Evolutionary conservation across 2,113 vertebrate genomes (phyloP).

Genomic region (Cololabis saira): DNA sequence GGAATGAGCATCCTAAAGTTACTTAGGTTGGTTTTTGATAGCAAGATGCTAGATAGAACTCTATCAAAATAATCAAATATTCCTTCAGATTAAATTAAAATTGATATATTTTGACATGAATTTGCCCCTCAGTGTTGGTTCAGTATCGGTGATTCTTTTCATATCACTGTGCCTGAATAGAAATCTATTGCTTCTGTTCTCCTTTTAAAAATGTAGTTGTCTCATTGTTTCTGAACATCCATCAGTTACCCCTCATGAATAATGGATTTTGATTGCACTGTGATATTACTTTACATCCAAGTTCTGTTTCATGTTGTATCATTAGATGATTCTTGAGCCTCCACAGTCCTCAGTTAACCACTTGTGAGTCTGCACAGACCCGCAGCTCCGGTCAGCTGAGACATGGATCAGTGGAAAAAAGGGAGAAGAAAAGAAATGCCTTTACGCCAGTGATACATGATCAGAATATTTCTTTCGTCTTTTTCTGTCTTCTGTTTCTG

Average conservation of each 20-base stretch:
- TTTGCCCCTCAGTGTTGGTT: too few relatives aligned
- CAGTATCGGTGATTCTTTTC: constrained; percentile 17
- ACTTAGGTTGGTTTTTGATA: too few relatives aligned
- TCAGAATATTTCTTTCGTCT: constrained; percentile 54
- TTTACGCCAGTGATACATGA: constrained; percentile 59
- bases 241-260: constrained; percentile 50
- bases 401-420: constrained; percentile 26
- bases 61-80: too few relatives aligned
- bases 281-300: constrained; percentile 43
- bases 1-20: too few relatives aligned
- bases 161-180: constrained; percentile 10
- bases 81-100: too few relatives aligned
- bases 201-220: constrained; percentile 40
- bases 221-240: constrained; percentile 31
- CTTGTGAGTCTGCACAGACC: constrained; percentile 44
- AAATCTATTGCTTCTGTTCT: constrained; percentile 27
- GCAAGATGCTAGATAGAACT: too few relatives aligned
- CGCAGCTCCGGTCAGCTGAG: constrained; percentile 27
- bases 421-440: constrained; percentile 38
- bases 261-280: constrained; percentile 47
- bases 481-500: constrained; percentile 40
- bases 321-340: constrained; percentile 56
- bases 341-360: constrained; percentile 39
- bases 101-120: too few relatives aligned
- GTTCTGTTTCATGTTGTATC: constrained; percentile 39